Conservation (phyloP, 2,888 invertebrate species). For the Leptinotarsa haldemani region DNA sequence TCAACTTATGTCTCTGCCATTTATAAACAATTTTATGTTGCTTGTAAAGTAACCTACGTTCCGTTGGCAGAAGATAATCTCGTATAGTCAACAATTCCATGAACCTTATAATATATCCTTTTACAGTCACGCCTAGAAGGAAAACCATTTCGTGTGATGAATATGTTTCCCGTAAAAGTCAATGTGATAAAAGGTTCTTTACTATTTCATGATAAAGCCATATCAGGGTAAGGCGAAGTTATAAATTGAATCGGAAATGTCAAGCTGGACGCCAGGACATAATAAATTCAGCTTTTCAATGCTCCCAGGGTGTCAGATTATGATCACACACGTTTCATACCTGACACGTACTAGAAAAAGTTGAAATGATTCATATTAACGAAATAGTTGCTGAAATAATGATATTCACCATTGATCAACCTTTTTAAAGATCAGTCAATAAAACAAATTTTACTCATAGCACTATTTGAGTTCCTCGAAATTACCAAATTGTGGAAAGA, state of each 20-base stretch:
- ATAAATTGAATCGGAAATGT: constrained; percentile 14
- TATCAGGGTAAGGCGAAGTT: constrained; percentile 1
- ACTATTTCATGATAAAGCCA: constrained; percentile 12
- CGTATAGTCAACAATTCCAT: no score
- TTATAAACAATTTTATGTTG: no score
- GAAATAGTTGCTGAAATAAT: no score
- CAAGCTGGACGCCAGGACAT: background rate
- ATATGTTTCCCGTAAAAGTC: constrained; percentile 10
- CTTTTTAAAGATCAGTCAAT: no score
- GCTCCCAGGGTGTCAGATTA: constrained; percentile 4
- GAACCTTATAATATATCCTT: no score
- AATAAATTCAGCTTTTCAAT: constrained; percentile 4
- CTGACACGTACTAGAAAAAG: background rate
- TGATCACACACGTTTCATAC: background rate
- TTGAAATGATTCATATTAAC: background rate
- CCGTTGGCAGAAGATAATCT: no score
- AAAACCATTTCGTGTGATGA: constrained; percentile 4
- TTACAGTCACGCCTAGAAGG: background rate
- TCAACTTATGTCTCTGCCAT: background rate
- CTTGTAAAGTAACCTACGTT: no score
- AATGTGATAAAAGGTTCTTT: constrained; percentile 8
- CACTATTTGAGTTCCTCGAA: no score
- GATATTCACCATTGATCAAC: no score
- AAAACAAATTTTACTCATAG: no score
- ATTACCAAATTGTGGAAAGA: no score